These are phyloP conservation scores for Saccopteryx bilineata DNA, from an alignment of 2,113 vertebrate genomes.

Conservation along the genomic window DNA sequence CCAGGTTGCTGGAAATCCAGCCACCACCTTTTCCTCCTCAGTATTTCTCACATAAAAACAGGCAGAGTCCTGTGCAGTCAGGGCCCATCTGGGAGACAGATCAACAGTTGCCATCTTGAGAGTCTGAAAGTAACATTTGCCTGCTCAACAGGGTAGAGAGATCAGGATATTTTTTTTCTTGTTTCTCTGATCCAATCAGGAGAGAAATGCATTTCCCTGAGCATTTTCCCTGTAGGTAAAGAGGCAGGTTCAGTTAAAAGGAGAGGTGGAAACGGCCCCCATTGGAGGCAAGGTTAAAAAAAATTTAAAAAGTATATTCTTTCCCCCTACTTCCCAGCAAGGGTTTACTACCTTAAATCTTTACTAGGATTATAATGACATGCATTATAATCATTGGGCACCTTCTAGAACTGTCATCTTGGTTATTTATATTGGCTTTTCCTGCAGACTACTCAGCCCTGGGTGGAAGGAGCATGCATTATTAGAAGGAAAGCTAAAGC, in stretches of 20 bases:
- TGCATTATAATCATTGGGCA: background rate
- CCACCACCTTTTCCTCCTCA: background rate
- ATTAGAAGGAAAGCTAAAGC: background rate
- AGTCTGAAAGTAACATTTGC: background rate
- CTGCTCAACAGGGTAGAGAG: background rate
- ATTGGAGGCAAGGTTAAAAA: background rate
- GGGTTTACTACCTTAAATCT: background rate
- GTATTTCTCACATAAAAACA: background rate
- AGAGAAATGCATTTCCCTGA: background rate
- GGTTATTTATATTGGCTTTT: background rate
- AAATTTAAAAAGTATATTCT: background rate
- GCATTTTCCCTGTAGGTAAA: background rate
- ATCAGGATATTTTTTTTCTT: background rate
- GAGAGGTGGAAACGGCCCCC: background rate
- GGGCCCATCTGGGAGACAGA: background rate
- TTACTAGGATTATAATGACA: background rate
- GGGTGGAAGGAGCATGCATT: background rate
- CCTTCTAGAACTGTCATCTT: background rate
- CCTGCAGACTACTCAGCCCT: background rate
- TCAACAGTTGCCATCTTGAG: background rate
- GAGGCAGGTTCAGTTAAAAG: constrained; percentile 31
- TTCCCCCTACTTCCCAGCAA: background rate
- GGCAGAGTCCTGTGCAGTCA: background rate
- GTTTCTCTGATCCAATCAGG: background rate
- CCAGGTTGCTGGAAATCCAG: background rate